Conservation (phyloP, 2,797 vertebrate species). For the Botia almorhae region DNA sequence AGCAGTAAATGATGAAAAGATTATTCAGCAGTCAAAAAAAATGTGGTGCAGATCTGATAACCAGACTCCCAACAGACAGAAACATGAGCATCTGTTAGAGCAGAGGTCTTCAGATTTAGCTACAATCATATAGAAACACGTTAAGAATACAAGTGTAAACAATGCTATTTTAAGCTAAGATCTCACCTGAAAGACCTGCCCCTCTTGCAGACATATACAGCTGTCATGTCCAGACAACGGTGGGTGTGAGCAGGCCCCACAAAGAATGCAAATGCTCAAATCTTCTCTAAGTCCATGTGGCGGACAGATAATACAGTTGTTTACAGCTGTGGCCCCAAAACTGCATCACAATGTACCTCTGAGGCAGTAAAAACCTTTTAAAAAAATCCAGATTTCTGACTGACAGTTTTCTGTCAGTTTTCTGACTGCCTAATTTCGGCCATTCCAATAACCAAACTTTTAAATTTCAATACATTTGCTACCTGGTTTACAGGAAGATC, state of each 20-base stretch:
- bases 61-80: conserved; percentile 52
- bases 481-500: conserved; percentile 73
- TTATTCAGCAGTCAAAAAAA: conserved; percentile 34
- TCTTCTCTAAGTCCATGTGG: conserved; percentile 76
- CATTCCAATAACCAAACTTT: background rate
- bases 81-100: conserved; percentile 56
- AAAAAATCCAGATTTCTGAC: background rate
- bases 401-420: no score
- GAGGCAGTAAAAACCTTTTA: conserved; percentile 82
- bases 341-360: no score
- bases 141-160: background rate
- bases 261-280: conserved; percentile 77
- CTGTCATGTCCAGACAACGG: background rate
- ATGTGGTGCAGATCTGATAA: conserved; percentile 63
- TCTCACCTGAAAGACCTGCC: conserved; percentile 83
- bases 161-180: background rate
- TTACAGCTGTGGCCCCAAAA: conserved; percentile 55
- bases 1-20: conserved; percentile 60
- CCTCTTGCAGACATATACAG: background rate
- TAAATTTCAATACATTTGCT: conserved; percentile 42
- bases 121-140: background rate
- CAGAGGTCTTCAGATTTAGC: conserved; percentile 45
- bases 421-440: background rate
- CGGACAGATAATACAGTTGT: conserved; percentile 81
- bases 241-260: conserved; percentile 69